Percentiles rank a stretch among this genome's conserved stretches.
phyloP scores from a whole-genome alignment of 2,113 vertebrate genomes.

The Pelobates fuscus region DNA sequence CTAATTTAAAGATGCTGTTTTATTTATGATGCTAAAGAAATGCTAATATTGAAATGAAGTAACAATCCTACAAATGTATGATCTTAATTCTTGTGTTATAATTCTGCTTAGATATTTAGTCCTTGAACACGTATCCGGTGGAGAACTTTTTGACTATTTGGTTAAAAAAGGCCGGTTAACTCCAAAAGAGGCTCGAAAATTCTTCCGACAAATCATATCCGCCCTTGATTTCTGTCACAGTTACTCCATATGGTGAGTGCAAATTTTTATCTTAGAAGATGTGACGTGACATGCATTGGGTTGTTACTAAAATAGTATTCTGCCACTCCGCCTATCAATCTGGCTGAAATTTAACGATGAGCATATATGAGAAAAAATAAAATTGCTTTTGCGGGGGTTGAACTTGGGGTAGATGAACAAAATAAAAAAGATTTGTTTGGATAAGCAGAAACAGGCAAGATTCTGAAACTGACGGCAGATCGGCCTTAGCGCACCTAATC shows the following conservation, averaged over 20 bases:
- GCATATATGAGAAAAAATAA: neutral
- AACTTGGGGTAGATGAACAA: neutral
- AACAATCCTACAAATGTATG: neutral
- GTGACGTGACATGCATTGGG: neutral
- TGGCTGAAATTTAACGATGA: neutral
- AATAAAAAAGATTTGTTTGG: neutral
- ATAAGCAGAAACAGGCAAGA: slow-evolving; percentile 1
- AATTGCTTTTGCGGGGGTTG: neutral
- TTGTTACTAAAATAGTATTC: neutral
- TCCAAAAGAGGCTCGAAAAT: slow-evolving; percentile 89
- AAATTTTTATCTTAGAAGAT: slow-evolving; percentile 6
- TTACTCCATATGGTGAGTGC: slow-evolving; percentile 88
- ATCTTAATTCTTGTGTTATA: neutral
- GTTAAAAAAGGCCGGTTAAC: slow-evolving; percentile 90
- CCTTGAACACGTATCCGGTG: slow-evolving; percentile 89
- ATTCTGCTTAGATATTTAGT: slow-evolving; percentile 79
- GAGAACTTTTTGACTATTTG: slow-evolving; percentile 90
- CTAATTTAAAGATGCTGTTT: too few relatives aligned
- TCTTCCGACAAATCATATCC: slow-evolving; percentile 93
- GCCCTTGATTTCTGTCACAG: slow-evolving; percentile 93
- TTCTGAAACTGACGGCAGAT: neutral
- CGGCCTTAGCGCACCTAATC: neutral
- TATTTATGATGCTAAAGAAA: neutral
- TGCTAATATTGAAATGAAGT: neutral
- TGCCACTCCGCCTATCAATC: neutral